Conservation (phyloP, 2,113 vertebrate genomes). For the Nibea albiflora region DNA sequence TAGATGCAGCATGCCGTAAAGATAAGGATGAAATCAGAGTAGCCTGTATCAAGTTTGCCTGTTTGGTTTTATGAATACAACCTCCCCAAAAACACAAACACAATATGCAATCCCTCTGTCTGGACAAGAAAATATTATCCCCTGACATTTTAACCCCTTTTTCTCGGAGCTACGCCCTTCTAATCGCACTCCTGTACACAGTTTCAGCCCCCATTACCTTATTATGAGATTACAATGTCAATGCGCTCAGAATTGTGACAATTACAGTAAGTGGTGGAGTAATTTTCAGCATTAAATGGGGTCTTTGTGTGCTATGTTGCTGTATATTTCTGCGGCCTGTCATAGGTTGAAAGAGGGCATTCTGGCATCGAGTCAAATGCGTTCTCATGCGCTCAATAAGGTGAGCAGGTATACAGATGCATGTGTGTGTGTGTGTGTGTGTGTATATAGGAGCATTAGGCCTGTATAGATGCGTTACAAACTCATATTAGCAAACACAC, state of each 20-base stretch:
- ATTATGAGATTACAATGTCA: conserved; percentile 83
- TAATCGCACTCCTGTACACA: conserved; percentile 76
- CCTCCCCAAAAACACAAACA: conserved; percentile 23
- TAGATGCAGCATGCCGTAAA: not conserved
- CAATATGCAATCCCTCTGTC: conserved; percentile 14
- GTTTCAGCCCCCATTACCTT: conserved; percentile 79
- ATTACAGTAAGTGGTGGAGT: conserved; percentile 80
- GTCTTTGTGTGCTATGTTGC: conserved; percentile 67
- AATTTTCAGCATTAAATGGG: conserved; percentile 75
- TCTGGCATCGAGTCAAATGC: conserved; percentile 20
- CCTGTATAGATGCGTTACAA: not conserved
- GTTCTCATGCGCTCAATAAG: conserved; percentile 24
- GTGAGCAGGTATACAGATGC: conserved; percentile 26
- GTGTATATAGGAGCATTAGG: not conserved
- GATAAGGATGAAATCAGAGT: conserved; percentile 6
- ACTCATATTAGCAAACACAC: conserved; percentile 39
- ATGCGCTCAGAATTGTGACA: conserved; percentile 76
- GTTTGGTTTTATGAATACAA: conserved; percentile 8
- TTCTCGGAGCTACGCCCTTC: conserved; percentile 62
- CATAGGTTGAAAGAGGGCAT: conserved; percentile 42
- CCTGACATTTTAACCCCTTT: conserved; percentile 67
- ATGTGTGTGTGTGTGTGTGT: conserved; percentile 7
- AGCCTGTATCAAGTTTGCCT: conserved; percentile 2
- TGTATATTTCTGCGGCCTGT: conserved; percentile 55
- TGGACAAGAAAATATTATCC: conserved; percentile 44